Percentiles rank a stretch among this genome's conserved stretches.
These are phyloP conservation scores for Graptemys geographica DNA, from an alignment of 2,797 vertebrate species.

Conservation along the genomic window DNA sequence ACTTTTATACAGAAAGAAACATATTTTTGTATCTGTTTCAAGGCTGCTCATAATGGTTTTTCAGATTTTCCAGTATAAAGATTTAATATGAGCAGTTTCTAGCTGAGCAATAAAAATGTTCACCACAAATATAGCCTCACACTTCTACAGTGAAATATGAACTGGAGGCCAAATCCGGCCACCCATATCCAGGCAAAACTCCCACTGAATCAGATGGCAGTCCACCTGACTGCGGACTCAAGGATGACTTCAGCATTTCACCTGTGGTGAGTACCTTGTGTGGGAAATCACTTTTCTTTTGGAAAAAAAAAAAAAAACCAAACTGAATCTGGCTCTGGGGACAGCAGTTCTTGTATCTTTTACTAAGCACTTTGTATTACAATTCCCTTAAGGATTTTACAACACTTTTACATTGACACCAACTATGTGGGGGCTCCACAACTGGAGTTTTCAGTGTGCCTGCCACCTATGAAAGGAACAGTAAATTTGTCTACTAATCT, in stretches of 20 bases:
- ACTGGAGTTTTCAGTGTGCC: not conserved
- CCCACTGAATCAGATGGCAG: not conserved
- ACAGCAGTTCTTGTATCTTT: not conserved
- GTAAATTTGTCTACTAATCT: not conserved
- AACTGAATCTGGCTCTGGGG: not conserved
- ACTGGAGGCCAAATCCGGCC: not conserved
- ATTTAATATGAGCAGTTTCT: not conserved
- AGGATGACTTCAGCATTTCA: not conserved
- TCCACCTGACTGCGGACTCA: not conserved
- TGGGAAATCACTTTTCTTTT: not conserved
- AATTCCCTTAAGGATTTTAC: constrained; percentile 10
- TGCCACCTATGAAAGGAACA: not conserved
- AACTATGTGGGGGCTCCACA: not conserved
- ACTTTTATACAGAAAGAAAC: not conserved
- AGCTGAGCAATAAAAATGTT: not conserved
- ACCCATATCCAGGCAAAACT: constrained; percentile 4
- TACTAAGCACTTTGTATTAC: not conserved
- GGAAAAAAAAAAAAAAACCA: constrained; percentile 42
- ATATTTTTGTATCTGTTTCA: not conserved
- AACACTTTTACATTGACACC: not conserved
- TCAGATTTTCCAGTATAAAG: not conserved
- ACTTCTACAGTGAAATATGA: not conserved
- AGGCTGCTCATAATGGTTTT: not conserved
- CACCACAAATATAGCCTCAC: not conserved
- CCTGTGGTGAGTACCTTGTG: not conserved